Conservation (phyloP, 2,797 vertebrate genomes). For the Antrozous pallidus region DNA sequence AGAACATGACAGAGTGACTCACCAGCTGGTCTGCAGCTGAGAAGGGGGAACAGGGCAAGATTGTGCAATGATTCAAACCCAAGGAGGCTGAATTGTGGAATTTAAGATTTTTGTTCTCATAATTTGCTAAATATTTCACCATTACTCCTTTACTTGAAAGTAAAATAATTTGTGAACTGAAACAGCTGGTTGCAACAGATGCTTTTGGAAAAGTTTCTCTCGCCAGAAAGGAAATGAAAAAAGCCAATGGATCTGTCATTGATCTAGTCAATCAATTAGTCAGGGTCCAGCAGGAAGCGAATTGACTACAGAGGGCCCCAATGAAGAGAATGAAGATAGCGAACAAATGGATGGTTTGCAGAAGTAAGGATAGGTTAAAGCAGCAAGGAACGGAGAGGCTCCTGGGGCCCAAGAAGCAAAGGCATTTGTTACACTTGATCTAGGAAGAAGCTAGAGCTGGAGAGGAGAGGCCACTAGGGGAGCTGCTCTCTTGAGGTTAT, state of each 20-base stretch:
- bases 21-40: not conserved
- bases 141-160: not conserved
- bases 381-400: not conserved
- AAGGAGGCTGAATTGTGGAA: not conserved
- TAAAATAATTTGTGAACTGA: not conserved
- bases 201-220: not conserved
- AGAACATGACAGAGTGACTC: not conserved
- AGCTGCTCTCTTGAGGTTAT: no score
- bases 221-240: not conserved
- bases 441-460: not conserved
- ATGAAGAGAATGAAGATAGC: not conserved
- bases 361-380: not conserved
- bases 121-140: not conserved
- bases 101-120: not conserved
- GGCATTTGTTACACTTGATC: not conserved
- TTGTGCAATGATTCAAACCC: not conserved
- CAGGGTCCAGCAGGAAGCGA: not conserved
- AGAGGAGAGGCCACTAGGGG: not conserved
- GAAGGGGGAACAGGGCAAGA: not conserved
- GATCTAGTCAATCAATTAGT: not conserved
- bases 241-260: not conserved
- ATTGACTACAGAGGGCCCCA: not conserved
- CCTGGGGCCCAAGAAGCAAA: not conserved
- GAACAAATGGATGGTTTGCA: not conserved
- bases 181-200: not conserved